phyloP scores from a whole-genome alignment of 2,797 vertebrate genomes.

The Muscicapa comitata region DNA sequence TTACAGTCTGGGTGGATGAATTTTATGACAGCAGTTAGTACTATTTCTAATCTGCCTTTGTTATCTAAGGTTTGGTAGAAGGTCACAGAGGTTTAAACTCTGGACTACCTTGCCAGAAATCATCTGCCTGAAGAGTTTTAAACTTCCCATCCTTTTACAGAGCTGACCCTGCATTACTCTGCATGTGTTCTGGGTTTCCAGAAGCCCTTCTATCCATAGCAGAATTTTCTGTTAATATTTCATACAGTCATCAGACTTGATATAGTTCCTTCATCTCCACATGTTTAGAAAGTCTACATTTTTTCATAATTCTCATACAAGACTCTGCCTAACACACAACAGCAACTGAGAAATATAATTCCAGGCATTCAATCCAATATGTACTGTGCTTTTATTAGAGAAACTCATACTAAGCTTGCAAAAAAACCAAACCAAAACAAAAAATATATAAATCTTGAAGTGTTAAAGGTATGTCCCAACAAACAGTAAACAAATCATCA shows the following conservation, averaged over 20 bases:
- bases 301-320: not conserved
- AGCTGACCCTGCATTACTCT: not conserved
- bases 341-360: not conserved
- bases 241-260: rapidly evolving
- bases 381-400: not conserved
- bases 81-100: conserved; percentile 48
- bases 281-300: not conserved
- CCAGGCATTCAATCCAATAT: not conserved
- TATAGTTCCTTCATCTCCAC: not conserved
- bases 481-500: not conserved
- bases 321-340: not conserved
- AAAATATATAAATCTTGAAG: not conserved
- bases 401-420: not conserved
- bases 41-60: conserved; percentile 50
- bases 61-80: conserved; percentile 52
- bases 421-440: not conserved
- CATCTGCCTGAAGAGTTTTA: not conserved
- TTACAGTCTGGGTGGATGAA: conserved; percentile 33
- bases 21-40: conserved; percentile 5
- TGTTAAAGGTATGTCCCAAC: not conserved
- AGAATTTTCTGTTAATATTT: not conserved
- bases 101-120: not conserved
- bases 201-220: not conserved
- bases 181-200: not conserved
- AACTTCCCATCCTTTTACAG: not conserved